Evolutionary conservation across 2,888 invertebrate genomes (phyloP).

Genomic region (Drosophila nr. perissopoda): DNA sequence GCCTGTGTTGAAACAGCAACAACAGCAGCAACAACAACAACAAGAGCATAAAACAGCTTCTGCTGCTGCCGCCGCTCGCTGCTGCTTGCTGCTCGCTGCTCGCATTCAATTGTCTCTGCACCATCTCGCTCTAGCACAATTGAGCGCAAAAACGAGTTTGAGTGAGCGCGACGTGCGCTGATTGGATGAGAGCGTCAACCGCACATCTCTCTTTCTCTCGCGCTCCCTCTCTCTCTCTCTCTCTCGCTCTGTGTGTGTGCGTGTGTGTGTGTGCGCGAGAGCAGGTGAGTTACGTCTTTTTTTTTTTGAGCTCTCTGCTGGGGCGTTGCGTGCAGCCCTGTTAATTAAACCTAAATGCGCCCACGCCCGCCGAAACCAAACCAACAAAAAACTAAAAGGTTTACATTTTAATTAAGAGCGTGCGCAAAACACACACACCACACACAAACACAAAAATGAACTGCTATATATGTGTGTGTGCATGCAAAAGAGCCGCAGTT

Average conservation of each 20-base stretch:
- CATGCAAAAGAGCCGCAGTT: slow-evolving; percentile 43
- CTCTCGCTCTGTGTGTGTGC: neutral
- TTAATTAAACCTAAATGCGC: slow-evolving; percentile 69
- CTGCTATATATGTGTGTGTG: slow-evolving; percentile 1
- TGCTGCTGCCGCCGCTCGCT: slow-evolving; percentile 71
- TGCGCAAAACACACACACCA: slow-evolving; percentile 9
- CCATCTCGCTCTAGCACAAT: slow-evolving; percentile 57
- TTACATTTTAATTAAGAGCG: slow-evolving; percentile 55
- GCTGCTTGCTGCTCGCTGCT: slow-evolving; percentile 57
- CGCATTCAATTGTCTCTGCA: slow-evolving; percentile 59
- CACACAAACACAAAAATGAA: slow-evolving; percentile 5
- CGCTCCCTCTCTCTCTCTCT: neutral
- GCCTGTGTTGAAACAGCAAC: slow-evolving; percentile 82
- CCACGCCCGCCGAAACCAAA: slow-evolving; percentile 41
- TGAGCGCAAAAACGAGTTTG: slow-evolving; percentile 68
- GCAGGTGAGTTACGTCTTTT: slow-evolving; percentile 43
- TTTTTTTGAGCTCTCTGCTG: slow-evolving; percentile 35
- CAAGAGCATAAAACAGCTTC: slow-evolving; percentile 74
- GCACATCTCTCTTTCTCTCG: neutral
- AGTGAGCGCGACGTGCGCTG: slow-evolving; percentile 62
- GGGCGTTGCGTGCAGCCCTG: slow-evolving; percentile 60
- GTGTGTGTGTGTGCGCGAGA: slow-evolving; percentile 28
- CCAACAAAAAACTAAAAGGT: slow-evolving; percentile 4
- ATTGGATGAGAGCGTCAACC: slow-evolving; percentile 49
- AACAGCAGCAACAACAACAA: slow-evolving; percentile 46